Conservation (phyloP, 2,888 invertebrate genomes). For the Crematogaster levior region DNA sequence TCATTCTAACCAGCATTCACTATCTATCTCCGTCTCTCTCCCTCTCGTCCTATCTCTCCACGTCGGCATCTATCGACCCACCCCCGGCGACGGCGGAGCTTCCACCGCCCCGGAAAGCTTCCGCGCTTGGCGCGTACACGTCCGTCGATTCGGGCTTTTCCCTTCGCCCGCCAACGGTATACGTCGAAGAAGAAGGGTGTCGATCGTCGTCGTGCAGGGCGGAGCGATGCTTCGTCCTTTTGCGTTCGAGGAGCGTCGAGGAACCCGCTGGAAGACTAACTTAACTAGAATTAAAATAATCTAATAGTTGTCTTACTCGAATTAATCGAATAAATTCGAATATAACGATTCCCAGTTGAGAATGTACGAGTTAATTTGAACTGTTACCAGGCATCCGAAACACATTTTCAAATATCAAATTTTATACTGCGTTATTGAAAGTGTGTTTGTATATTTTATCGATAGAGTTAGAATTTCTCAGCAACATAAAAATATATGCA, state of each 20-base stretch:
- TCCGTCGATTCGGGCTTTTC: conserved; percentile 49
- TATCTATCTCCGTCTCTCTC: conserved; percentile 28
- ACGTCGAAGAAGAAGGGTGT: conserved; percentile 44
- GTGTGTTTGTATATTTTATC: neutral
- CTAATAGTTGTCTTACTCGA: neutral
- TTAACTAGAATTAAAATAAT: conserved; percentile 24
- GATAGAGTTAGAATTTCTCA: neutral
- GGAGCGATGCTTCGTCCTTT: conserved; percentile 22
- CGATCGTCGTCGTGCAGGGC: conserved; percentile 38
- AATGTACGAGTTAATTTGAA: conserved; percentile 3
- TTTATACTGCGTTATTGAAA: neutral
- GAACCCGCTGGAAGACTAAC: conserved; percentile 5
- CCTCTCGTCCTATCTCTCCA: conserved; percentile 61
- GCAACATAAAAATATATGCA: neutral
- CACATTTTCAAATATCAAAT: neutral
- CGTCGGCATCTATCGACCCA: conserved; percentile 84
- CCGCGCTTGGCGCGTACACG: conserved; percentile 65
- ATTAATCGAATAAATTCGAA: conserved; percentile 14
- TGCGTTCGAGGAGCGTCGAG: neutral
- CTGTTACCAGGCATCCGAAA: neutral
- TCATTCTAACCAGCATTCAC: conserved; percentile 12
- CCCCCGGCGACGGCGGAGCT: conserved; percentile 67
- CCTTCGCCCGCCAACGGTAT: conserved; percentile 27
- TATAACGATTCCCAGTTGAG: neutral
- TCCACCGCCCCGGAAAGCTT: conserved; percentile 78